A percentile compares a stretch with the other conserved stretches of the same genome.
These are phyloP conservation scores for Fratercula arctica DNA, from an alignment of 2,797 vertebrate genomes.

Conservation along the genomic window DNA sequence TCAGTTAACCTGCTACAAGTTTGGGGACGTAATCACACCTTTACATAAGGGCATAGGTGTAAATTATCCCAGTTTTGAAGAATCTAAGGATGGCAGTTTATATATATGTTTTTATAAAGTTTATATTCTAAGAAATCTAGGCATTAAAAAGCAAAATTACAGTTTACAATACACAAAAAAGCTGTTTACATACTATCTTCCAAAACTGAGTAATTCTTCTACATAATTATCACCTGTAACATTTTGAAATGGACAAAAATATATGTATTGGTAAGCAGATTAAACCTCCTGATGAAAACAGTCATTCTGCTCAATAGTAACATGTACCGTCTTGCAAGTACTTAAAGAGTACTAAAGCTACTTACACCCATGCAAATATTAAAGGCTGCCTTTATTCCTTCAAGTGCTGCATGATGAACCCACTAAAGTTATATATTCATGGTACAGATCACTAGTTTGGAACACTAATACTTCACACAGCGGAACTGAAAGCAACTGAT, in stretches of 20 bases:
- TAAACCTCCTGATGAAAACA: not conserved
- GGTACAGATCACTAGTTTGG: not conserved
- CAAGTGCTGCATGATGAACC: not conserved
- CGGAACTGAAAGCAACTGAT: not conserved
- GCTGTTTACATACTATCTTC: not conserved
- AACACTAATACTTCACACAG: not conserved
- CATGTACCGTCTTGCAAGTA: not conserved
- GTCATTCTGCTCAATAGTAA: not conserved
- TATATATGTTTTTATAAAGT: not conserved
- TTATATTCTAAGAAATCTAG: not conserved
- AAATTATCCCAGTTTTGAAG: not conserved
- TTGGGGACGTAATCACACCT: not conserved
- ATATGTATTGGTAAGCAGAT: not conserved
- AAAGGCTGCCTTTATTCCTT: not conserved
- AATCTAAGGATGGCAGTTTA: not conserved
- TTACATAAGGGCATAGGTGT: fast-evolving
- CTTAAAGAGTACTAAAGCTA: not conserved
- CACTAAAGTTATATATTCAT: not conserved
- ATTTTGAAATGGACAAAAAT: not conserved
- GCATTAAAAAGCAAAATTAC: not conserved
- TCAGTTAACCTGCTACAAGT: not conserved
- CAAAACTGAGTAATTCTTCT: not conserved
- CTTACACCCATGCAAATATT: not conserved
- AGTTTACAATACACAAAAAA: not conserved
- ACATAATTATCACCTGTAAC: not conserved